A percentile compares a stretch with the other conserved stretches of the same genome.
These are phyloP conservation scores for Leptopilina myrica DNA, from an alignment of 2,888 invertebrate species.

Conservation along the genomic window DNA sequence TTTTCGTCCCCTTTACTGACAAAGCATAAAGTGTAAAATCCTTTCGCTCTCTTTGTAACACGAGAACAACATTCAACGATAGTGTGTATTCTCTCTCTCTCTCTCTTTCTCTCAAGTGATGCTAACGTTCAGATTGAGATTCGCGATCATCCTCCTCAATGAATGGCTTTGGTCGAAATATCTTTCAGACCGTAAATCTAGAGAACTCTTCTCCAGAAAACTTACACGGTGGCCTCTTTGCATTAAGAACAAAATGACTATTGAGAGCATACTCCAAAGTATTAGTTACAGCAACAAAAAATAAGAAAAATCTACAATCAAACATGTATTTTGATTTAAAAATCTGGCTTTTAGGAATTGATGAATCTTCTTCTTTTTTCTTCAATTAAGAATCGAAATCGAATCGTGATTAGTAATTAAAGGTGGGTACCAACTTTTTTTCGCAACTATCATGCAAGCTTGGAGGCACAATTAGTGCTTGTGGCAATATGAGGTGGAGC, in stretches of 20 bases:
- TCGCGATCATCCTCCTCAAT: conserved; percentile 63
- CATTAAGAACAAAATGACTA: not conserved
- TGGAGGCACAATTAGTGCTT: conserved; percentile 26
- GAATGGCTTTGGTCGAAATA: conserved; percentile 58
- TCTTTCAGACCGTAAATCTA: conserved; percentile 42
- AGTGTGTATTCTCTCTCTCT: not conserved
- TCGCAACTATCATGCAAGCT: not conserved
- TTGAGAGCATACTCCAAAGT: not conserved
- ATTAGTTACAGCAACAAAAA: not conserved
- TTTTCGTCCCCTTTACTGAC: conserved; percentile 29
- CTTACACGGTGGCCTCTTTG: conserved; percentile 26
- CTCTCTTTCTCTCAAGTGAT: not conserved
- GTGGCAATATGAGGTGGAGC: conserved; percentile 39
- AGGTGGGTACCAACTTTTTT: not conserved
- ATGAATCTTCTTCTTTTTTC: not conserved
- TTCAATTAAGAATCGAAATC: conserved; percentile 23
- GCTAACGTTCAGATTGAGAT: conserved; percentile 59
- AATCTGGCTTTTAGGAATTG: too few relatives aligned
- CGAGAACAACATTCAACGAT: conserved; percentile 22
- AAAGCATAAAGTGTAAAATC: conserved; percentile 35
- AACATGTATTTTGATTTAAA: not conserved
- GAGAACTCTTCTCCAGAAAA: not conserved
- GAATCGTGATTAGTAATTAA: conserved; percentile 24
- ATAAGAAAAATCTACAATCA: not conserved
- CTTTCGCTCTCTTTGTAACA: conserved; percentile 22